Base-by-base conservation (phyloP, 2,888 invertebrate species). In the Brachylomia viminalis region DNA sequence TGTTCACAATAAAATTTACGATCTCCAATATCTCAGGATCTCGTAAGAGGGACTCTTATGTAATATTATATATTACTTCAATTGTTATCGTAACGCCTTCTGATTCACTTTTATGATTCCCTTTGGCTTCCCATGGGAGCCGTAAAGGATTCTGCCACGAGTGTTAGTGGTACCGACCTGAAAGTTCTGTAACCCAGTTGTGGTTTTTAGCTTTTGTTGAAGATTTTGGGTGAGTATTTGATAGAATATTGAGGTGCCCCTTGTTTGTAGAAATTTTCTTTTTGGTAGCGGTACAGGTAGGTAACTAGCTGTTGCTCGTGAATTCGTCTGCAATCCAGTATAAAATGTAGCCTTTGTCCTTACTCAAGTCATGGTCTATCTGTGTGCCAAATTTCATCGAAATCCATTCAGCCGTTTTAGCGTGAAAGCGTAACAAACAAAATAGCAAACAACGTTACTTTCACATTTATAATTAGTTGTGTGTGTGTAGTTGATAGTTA, bases 41-140 rank as follows among this genome's bases (percentile, higher is more conserved):
- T 2, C 42, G n/a, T 79, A 79, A 69, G 64, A 58, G 45, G 15
- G 13, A n/a, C 56, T 68, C 47, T 23, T 8, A 59, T 13, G 30
- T 71, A 52, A 74, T 84, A 77, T 83, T 84, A 70, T 82, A 85
- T 80, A 84, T 84, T 75, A 80, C 49, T 75, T 27, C 70, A 71
- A 80, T 80, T 80, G 81, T 52, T 84, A 56, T 52, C 49, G 70
- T 59, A 13, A 80, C 69, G 56, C 58, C 52, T n/a, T 61, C 54
- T 77, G 82, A 85, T 83, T 77, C 59, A 23, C 47, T 70, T 80
- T 71, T 80, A 80, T 71, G 77, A 61, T 59, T 23, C 27, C 23
- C 45, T 30, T 27, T 61, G 47, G 38, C 0, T 2, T 33, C 83
- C 70, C 82, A 27, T 27, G 82, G 64, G 83, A 56, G 59, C 8